phyloP scores from a whole-genome alignment of 2,113 vertebrate genomes.

The Apaloderma vittatum region DNA sequence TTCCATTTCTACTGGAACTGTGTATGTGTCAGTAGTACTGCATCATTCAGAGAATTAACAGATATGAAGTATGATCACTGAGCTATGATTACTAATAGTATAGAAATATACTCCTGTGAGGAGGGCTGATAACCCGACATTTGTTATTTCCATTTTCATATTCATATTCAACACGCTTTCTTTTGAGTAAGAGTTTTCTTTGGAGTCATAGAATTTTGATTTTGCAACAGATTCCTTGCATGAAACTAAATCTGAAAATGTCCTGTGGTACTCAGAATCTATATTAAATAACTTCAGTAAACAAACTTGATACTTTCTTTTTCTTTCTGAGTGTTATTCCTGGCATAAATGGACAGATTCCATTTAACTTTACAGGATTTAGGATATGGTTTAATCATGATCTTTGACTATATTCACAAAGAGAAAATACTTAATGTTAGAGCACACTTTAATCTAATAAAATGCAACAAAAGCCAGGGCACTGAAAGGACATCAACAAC shows the following conservation, averaged over 20 bases:
- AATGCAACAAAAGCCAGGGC: not conserved
- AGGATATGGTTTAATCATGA: not conserved
- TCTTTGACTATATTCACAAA: not conserved
- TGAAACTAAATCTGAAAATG: not conserved
- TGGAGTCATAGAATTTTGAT: not conserved
- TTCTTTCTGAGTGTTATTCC: not conserved
- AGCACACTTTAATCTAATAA: not conserved
- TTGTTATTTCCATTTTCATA: not conserved
- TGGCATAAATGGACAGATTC: not conserved
- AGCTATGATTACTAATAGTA: accelerated
- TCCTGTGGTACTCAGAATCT: not conserved
- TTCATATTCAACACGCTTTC: not conserved
- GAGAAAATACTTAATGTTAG: not conserved
- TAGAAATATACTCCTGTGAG: not conserved
- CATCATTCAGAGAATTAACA: not conserved
- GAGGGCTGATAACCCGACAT: not conserved
- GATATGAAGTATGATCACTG: not conserved
- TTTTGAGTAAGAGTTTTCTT: not conserved
- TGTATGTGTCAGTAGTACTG: not conserved
- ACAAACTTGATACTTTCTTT: not conserved
- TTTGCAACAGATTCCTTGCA: not conserved
- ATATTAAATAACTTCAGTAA: not conserved
- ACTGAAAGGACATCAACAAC: not conserved
- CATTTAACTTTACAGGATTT: not conserved
- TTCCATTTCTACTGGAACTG: not conserved